These are phyloP conservation scores for Proisotoma minuta DNA, from an alignment of 2,888 invertebrate genomes.

Conservation along the genomic window DNA sequence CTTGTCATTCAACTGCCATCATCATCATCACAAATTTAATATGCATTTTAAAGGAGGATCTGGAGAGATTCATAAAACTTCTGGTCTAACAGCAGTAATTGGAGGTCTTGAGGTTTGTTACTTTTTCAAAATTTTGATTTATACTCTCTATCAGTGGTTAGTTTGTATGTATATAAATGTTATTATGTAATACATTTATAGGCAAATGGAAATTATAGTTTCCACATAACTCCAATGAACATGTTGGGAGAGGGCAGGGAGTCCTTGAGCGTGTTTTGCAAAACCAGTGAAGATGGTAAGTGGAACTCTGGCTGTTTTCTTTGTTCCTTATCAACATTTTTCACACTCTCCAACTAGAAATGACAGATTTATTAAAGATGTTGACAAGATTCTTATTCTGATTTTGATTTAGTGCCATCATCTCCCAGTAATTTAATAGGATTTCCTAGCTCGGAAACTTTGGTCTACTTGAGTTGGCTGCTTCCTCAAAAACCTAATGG, in stretches of 20 bases:
- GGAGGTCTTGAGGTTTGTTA: too few species aligned
- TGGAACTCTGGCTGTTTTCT: neutral
- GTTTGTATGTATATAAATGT: too few species aligned
- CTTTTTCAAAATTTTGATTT: too few species aligned
- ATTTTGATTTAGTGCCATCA: constrained; percentile 37
- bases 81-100: constrained; percentile 40
- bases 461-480: constrained; percentile 44
- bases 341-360: neutral
- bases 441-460: constrained; percentile 40
- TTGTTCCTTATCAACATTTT: neutral
- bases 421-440: constrained; percentile 42
- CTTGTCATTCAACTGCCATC: neutral
- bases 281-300: constrained; percentile 45
- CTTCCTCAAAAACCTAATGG: constrained; percentile 40
- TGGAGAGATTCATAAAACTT: constrained; percentile 38
- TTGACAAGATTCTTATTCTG: constrained; percentile 8
- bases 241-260: constrained; percentile 41
- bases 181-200: too few species aligned
- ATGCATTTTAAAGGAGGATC: constrained; percentile 18
- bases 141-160: too few species aligned
- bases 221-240: constrained; percentile 40
- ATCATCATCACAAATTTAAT: neutral
- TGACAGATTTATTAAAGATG: constrained; percentile 9
- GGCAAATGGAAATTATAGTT: constrained; percentile 44
- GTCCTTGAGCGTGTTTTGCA: constrained; percentile 42